Base-by-base conservation (phyloP, 2,888 invertebrate genomes). In the Tenthredo scrophulariae region DNA sequence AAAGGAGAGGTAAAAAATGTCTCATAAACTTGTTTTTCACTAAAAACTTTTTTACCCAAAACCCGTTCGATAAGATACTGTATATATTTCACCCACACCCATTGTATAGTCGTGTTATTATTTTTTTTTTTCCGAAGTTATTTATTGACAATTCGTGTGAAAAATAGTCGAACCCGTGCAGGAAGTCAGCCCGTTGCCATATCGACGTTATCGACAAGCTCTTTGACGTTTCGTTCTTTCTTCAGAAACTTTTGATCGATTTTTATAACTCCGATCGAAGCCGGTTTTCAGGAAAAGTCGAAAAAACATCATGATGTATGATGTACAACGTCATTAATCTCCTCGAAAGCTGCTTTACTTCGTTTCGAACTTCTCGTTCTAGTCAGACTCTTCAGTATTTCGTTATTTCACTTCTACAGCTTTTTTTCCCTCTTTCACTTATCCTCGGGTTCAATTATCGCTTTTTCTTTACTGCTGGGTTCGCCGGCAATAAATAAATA, bases 11-110 rank as follows among this genome's bases (percentile, higher is more conserved):
- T n/a, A 9, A 18, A 10, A 67, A 18, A 67, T 67, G 5, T 67
- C 13, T 33, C 67, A 18, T 67, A 67, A 67, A 67, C 67, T 67
- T 67, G 67, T 67, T 67, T 67, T 33, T 67, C 67, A 10, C 67
- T 67, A 67, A 33, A 67, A 67, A 67, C 67, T 67, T 67, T 67
- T 67, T 33, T 26, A 22, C 62, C 1, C 33, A 15, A 22, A 29
- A 22, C 67, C 18, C 33, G 15, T 33, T 33, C 67, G 18, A 67
- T 18, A n/a, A n/a, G 67, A 67, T 74, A 22, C n/a, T 9, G 43
- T 22, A 74, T 43, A 74, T 74, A 74, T 74, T 74, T 74, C 74
- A 74, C 74, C 43, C 10, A 43, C n/a, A 3, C n/a, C 7, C 4
- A 74, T 22, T 37, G 70, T 70, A 3, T 70, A n/a, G 33, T 70